Conservation (phyloP, 2,888 invertebrate genomes). For the Silvanus unidentatus region DNA sequence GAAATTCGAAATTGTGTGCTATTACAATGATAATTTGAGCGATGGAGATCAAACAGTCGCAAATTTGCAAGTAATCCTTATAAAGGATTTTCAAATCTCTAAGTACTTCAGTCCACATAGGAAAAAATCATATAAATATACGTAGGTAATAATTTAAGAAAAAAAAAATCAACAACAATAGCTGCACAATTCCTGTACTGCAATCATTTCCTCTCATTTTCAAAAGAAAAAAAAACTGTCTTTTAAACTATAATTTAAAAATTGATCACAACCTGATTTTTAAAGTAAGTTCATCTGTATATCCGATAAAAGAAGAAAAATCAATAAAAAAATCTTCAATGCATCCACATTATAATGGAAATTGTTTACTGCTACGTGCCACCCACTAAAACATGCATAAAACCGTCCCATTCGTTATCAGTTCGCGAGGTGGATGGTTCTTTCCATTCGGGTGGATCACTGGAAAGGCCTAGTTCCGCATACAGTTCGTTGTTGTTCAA, state of each 20-base stretch:
- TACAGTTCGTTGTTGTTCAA: conserved; percentile 74
- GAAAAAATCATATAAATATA: conserved; percentile 14
- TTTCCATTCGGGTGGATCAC: conserved; percentile 60
- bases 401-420: conserved; percentile 54
- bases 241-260: too few species aligned
- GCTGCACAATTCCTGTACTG: conserved; percentile 41
- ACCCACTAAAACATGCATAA: conserved; percentile 65
- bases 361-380: conserved; percentile 53
- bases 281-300: too few species aligned
- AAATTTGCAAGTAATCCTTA: too few species aligned
- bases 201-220: conserved; percentile 20
- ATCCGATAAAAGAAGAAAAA: too few species aligned
- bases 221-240: conserved; percentile 8
- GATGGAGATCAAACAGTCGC: conserved; percentile 37
- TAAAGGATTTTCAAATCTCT: conserved; percentile 5
- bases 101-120: conserved; percentile 13
- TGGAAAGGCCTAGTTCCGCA: conserved; percentile 62
- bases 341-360: conserved; percentile 1
- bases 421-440: conserved; percentile 42
- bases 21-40: conserved; percentile 32
- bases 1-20: too few species aligned
- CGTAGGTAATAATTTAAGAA: conserved; percentile 19
- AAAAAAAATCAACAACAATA: conserved; percentile 40
- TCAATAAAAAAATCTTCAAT: too few species aligned
- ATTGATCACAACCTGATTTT: conserved; percentile 48